Conservation (phyloP, 2,113 vertebrate genomes). For the Rissa tridactyla region DNA sequence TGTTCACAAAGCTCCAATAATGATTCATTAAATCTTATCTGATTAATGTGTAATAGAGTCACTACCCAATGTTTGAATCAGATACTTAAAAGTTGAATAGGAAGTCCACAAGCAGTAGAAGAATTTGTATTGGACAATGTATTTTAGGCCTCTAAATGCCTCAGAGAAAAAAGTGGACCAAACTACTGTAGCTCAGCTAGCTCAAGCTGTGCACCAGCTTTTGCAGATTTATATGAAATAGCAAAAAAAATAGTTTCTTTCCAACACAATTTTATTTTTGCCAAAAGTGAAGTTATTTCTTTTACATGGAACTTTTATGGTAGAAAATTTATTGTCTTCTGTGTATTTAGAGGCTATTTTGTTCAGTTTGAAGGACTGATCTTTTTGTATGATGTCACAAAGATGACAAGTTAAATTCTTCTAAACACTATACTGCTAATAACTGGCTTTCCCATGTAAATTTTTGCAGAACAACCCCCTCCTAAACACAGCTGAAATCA, state of each 20-base stretch:
- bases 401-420: background rate
- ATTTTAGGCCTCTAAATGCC: background rate
- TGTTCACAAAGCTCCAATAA: constrained; percentile 6
- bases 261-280: background rate
- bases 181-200: background rate
- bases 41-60: constrained; percentile 61
- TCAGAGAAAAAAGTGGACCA: background rate
- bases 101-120: background rate
- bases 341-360: background rate
- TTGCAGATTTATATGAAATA: background rate
- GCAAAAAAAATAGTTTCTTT: background rate
- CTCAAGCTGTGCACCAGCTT: background rate
- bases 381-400: background rate
- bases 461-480: background rate
- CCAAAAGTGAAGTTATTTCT: background rate
- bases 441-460: background rate
- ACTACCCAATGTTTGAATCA: background rate
- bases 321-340: background rate
- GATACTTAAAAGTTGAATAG: background rate
- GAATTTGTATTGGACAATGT: background rate
- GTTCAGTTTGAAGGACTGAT: background rate
- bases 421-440: background rate
- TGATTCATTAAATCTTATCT: constrained; percentile 69
- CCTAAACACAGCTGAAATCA: background rate
- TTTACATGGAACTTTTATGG: background rate